Evolutionary conservation across 2,888 invertebrate genomes (phyloP), one percentile per base, ranked within the genome.

Genomic region (Thymelicus lineola): DNA sequence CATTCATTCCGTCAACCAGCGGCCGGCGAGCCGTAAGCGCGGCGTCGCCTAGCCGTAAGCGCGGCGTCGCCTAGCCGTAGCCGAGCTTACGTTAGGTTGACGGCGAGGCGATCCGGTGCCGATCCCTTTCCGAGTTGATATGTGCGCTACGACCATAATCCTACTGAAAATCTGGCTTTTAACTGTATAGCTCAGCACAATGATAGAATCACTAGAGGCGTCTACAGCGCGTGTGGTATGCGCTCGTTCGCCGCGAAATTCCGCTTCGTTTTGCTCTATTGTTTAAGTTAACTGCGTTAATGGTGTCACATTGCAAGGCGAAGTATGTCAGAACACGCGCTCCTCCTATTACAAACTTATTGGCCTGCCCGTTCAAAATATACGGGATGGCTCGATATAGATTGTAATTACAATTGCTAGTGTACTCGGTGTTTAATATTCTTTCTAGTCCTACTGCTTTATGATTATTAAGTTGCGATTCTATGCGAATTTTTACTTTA

Each of bases 241-340:
- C 73, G 74, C 68, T 75, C 76, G 75, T 81, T 80, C 79, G 83
- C 86, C 85, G 89, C 87, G 82, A 88, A 88, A 89, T 90, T 85
- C 89, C 82, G 76, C 75, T 78, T 84, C 80, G 79, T 84, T 86
- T 90, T 90, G 82, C 80, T 90, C 77, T 86, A 85, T 89, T 90
- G 88, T 87, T 82, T 63, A 17, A 81, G 80, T 83, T 84, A 81
- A 80, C 81, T 77, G 76, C 82, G 80, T 85, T 90, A 91, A 91
- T 91, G 90, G 91, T 90, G 91, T 90, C 91, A 90, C 91, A 90
- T 91, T 88, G 89, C 90, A 86, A 82, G 84, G 83, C 87, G 81
- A 83, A 84, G 83, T 84, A 82, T 86, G 85, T 86, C 86, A 84
- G 83, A 85, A 61, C 17, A 59, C 38, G 36, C 58, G 42, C 20